Conservation (phyloP, 2,888 invertebrate species). For the Therioaphis trifolii region DNA sequence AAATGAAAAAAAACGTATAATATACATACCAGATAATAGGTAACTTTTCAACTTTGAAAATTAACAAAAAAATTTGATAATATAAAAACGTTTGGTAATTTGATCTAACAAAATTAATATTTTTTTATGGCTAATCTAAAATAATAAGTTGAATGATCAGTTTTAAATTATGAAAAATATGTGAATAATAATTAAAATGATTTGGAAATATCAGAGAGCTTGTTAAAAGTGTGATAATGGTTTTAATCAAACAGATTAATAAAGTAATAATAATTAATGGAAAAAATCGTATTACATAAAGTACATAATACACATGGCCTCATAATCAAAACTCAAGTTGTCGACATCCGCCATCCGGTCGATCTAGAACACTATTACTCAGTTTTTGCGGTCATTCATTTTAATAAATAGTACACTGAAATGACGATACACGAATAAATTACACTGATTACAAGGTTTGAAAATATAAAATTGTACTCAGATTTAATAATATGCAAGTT, state of each 20-base stretch:
- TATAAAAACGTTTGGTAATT: too few relatives aligned
- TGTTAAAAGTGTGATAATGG: not conserved
- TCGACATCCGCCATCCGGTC: not conserved
- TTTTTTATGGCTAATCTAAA: too few relatives aligned
- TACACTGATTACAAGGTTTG: not conserved
- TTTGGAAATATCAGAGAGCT: too few relatives aligned
- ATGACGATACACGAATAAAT: not conserved
- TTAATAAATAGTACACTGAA: not conserved
- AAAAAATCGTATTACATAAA: not conserved
- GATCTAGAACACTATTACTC: not conserved
- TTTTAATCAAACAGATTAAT: not conserved
- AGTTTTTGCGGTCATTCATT: not conserved
- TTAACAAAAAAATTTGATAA: too few relatives aligned
- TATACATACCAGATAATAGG: too few relatives aligned
- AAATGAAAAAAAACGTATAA: too few relatives aligned
- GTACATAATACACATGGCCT: not conserved
- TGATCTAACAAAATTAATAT: too few relatives aligned
- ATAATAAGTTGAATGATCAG: too few relatives aligned
- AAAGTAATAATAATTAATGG: too few relatives aligned
- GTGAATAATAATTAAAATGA: too few relatives aligned
- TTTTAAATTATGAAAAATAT: too few relatives aligned
- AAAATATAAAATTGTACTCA: not conserved
- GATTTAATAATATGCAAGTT: not conserved
- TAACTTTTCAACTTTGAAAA: too few relatives aligned
- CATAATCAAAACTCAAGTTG: conserved; percentile 11